These are phyloP conservation scores for Pseudochirops corinnae DNA, from an alignment of 2,797 vertebrate genomes.

Conservation along the genomic window DNA sequence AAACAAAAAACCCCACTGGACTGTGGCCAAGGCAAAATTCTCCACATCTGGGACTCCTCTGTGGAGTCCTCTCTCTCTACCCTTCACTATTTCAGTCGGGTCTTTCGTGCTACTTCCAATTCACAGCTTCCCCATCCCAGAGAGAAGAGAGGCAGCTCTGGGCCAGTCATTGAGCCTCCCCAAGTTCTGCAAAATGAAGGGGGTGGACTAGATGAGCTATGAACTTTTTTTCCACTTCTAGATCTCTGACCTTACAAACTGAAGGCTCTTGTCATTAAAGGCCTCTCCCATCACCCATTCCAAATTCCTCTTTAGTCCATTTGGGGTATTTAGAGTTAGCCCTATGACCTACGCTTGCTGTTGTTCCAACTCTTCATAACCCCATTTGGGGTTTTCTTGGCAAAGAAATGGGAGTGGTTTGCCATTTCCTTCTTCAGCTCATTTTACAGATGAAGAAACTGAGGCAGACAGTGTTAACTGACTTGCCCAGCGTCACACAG, in stretches of 20 bases:
- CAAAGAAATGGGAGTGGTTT: not conserved
- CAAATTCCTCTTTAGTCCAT: slow-evolving; percentile 10
- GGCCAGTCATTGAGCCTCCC: not conserved
- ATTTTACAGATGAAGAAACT: not conserved
- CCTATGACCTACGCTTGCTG: too few species aligned
- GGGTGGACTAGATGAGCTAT: not conserved
- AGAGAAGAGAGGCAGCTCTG: not conserved
- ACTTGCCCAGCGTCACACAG: not conserved
- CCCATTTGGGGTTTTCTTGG: too few species aligned
- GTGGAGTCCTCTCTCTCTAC: not conserved
- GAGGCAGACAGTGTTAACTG: not conserved
- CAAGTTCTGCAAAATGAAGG: not conserved
- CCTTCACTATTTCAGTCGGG: not conserved
- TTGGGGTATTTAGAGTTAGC: slow-evolving; percentile 6
- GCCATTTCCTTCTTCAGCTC: not conserved
- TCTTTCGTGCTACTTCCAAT: not conserved
- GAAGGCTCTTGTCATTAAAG: not conserved
- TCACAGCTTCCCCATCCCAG: not conserved
- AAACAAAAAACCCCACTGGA: not conserved
- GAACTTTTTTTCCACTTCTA: not conserved
- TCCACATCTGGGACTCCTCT: not conserved
- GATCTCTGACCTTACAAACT: not conserved
- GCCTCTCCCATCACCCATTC: not conserved
- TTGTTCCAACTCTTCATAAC: too few species aligned
- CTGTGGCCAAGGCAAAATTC: not conserved